Conservation (phyloP, 2,797 vertebrate species). For the Denticeps clupeoides region DNA sequence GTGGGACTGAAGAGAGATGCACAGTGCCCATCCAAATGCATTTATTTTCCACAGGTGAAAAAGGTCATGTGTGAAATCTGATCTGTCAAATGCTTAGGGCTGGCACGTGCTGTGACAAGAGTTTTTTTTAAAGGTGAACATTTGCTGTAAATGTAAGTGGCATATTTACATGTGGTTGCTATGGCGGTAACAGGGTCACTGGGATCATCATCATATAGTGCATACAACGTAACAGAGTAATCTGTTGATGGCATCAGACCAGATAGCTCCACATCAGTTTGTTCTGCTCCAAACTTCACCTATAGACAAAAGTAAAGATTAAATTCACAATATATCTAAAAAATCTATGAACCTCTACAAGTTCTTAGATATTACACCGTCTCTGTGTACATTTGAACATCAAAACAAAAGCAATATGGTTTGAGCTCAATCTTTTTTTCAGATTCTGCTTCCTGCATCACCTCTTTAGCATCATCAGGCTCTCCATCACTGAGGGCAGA, state of each 20-base stretch:
- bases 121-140: too few relatives aligned
- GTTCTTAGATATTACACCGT: neutral
- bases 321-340: too few relatives aligned
- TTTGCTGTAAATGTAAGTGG: too few relatives aligned
- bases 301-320: slow-evolving; percentile 26
- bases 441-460: slow-evolving; percentile 33
- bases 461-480: slow-evolving; percentile 67
- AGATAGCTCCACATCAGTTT: slow-evolving; percentile 62
- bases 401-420: neutral
- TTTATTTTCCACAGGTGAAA: neutral
- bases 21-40: too few relatives aligned
- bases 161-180: slow-evolving; percentile 69
- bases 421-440: neutral
- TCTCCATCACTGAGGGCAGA: slow-evolving; percentile 61
- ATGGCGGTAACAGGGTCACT: slow-evolving; percentile 74
- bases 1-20: slow-evolving; percentile 48
- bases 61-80: too few relatives aligned
- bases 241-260: slow-evolving; percentile 67
- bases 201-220: slow-evolving; percentile 74
- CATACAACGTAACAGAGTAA: slow-evolving; percentile 75
- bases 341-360: too few relatives aligned
- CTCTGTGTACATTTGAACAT: neutral
- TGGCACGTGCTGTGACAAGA: too few relatives aligned
- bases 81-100: too few relatives aligned
- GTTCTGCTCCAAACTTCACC: slow-evolving; percentile 66